These are phyloP conservation scores for Macrocentrus cingulum DNA, from an alignment of 1,140 invertebrate species.

Conservation along the genomic window DNA sequence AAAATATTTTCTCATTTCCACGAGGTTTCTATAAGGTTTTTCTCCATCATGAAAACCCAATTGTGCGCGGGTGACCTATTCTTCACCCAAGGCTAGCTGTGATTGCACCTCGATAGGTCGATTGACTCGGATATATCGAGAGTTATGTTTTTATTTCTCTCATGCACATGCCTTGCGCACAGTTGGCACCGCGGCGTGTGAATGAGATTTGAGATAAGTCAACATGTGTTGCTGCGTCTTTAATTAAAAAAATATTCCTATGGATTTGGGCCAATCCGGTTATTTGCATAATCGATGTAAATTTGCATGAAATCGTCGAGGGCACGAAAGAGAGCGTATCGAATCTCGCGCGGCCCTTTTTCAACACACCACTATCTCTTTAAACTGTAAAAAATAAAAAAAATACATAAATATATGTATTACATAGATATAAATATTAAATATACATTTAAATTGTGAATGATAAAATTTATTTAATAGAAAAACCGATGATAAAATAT, in stretches of 20 bases:
- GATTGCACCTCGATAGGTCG: constrained; percentile 21
- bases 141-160: not conserved
- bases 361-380: not conserved
- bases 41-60: constrained; percentile 22
- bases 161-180: too few species aligned
- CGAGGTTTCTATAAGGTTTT: too few species aligned
- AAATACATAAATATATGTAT: not conserved
- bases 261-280: not conserved
- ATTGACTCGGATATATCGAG: constrained; percentile 7
- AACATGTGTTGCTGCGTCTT: not conserved
- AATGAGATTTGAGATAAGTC: too few species aligned
- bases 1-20: too few species aligned
- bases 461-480: too few species aligned
- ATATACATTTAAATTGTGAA: too few species aligned
- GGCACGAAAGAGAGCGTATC: constrained; percentile 14
- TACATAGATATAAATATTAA: too few species aligned
- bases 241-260: not conserved
- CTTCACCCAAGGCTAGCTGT: constrained; percentile 25
- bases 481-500: too few species aligned
- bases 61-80: constrained; percentile 29
- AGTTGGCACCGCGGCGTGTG: too few species aligned
- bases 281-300: constrained; percentile 16
- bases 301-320: constrained; percentile 1
- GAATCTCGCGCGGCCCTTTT: constrained; percentile 15
- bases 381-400: constrained; percentile 2